Base-by-base conservation (phyloP, 1,140 invertebrate genomes). In the Habropoda laboriosa region DNA sequence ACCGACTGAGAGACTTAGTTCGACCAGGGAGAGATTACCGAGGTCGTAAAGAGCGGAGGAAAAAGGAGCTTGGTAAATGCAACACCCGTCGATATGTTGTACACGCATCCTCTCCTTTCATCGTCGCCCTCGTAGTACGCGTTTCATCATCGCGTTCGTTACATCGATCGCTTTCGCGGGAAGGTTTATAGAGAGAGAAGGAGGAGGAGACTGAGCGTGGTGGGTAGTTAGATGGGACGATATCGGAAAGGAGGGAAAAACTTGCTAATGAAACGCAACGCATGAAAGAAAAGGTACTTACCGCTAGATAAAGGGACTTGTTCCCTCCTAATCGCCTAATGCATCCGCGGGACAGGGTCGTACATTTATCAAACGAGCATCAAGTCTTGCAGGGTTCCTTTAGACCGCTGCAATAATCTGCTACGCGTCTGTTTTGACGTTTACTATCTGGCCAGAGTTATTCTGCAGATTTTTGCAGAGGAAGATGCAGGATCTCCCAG, bases 251-350 rank as follows among this genome's bases (percentile, higher is more conserved):
- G n/a, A 40, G 13, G n/a, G 8, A 40, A 16, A 40, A 27, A 57
- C 5, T 53, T n/a, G 42, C 13, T 68, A 38, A 57, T 57, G 51
- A 71, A 57, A 55, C 67, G 67, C 38, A 30, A 42, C 18, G 32
- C 12, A 6, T 12, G 30, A 51, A 49, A 35, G 30, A 35, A 67
- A 35, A 16, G 12, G 21, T 27, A 35, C 30, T 30, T 27, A 40
- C 0, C 16, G 51, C 16, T 58, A 4, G 68, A 71, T 71, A 71
- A 71, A 71, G 27, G 21, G 18, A 45, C 24, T 13, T 18, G 38
- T 47, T 60, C 6, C 55, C 21, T n/a, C 7, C 8, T 57, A 47
- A 72, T 72, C 24, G 21, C n/a, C 27, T 32, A 57, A 27, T 45
- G 67, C 30, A 21, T 32, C 8, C 27, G 16, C 8, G 38, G 10